A percentile compares a stretch with the other conserved stretches of the same genome.
phyloP scores from a whole-genome alignment of 1,140 invertebrate species.

The Sycobia sp. region DNA sequence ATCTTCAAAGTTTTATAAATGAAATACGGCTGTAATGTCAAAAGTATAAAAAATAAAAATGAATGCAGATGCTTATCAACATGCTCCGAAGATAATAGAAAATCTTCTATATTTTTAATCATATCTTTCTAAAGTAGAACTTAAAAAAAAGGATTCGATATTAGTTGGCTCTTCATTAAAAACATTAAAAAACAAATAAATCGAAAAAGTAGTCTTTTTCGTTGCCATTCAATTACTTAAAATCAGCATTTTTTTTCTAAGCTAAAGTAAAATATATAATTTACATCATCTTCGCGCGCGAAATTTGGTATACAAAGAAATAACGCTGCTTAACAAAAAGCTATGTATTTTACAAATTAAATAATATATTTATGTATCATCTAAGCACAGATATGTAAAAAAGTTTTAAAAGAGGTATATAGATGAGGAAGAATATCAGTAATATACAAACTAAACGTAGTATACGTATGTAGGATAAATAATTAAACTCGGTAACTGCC shows the following conservation, averaged over 20 bases:
- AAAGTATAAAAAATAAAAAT: background rate
- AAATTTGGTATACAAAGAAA: too few species aligned
- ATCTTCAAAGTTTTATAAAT: conserved; percentile 11
- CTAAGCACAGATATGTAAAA: background rate
- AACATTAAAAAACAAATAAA: background rate
- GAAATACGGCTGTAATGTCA: background rate
- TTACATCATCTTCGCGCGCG: too few species aligned
- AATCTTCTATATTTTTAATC: too few species aligned
- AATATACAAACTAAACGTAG: conserved; percentile 16
- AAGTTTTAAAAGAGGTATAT: background rate
- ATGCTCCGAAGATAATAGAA: too few species aligned
- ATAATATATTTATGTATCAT: conserved; percentile 1
- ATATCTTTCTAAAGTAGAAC: conserved; percentile 1
- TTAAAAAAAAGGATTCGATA: background rate
- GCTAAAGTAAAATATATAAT: too few species aligned
- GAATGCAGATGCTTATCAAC: conserved; percentile 5
- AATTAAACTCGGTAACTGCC: conserved; percentile 30
- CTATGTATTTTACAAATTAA: conserved; percentile 13
- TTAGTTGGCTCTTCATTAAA: background rate
- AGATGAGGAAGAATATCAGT: conserved; percentile 19
- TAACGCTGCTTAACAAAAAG: too few species aligned
- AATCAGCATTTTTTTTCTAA: too few species aligned
- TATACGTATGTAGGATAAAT: conserved; percentile 15
- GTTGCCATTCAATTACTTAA: too few species aligned
- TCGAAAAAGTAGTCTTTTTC: background rate